Evolutionary conservation across 1,140 invertebrate species (phyloP).

Genomic region (Bombus waltoni): DNA sequence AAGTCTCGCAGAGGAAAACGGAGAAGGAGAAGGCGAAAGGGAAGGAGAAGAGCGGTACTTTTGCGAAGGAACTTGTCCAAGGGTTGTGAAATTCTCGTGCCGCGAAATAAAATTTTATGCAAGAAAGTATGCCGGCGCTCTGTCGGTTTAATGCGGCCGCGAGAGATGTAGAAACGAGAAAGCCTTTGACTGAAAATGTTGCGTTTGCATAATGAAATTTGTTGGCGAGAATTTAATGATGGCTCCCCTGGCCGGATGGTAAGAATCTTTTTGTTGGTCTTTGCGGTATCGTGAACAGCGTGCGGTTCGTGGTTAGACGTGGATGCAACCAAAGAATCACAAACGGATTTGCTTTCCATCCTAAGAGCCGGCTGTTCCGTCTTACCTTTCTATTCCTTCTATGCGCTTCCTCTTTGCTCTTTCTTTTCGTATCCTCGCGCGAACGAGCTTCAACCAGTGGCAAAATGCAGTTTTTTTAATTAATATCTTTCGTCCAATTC

Average conservation of each 20-base stretch:
- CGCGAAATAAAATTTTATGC: slow-evolving; percentile 4
- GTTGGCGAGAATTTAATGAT: slow-evolving; percentile 46
- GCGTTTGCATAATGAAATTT: slow-evolving; percentile 62
- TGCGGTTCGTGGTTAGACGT: slow-evolving; percentile 59
- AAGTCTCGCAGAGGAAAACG: background rate
- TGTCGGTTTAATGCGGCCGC: background rate
- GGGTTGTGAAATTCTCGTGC: background rate
- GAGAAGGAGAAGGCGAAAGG: no score
- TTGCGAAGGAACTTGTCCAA: background rate
- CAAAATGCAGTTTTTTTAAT: slow-evolving; percentile 2
- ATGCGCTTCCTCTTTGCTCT: slow-evolving; percentile 8
- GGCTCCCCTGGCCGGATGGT: background rate
- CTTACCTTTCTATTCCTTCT: background rate
- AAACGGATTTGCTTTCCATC: slow-evolving; percentile 54
- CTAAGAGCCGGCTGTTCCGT: background rate
- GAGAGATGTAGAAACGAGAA: background rate
- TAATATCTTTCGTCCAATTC: no score
- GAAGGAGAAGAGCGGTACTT: background rate
- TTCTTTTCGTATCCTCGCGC: slow-evolving; percentile 38
- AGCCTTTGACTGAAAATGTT: slow-evolving; percentile 6
- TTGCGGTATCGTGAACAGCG: slow-evolving; percentile 43
- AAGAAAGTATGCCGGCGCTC: background rate
- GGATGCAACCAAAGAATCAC: slow-evolving; percentile 44
- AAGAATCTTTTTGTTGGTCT: slow-evolving; percentile 8
- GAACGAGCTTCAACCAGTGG: background rate